phyloP scores from a whole-genome alignment of 1,140 invertebrate species.

The Drosophila eugracilis region DNA sequence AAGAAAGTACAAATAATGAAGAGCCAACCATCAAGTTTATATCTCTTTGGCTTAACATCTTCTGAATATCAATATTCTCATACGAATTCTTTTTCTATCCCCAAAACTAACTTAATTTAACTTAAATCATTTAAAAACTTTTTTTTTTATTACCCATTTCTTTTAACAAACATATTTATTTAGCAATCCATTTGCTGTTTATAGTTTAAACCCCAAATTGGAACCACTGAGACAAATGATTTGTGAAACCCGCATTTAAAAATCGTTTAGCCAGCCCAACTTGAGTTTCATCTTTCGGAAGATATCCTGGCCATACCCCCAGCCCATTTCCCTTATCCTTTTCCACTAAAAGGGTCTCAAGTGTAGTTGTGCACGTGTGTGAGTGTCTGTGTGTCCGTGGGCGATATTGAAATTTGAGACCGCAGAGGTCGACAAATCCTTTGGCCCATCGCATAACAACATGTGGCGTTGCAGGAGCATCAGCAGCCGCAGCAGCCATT shows the following conservation, averaged over 20 bases:
- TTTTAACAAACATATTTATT: not conserved
- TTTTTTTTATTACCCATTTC: no score
- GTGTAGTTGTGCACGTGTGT: slow-evolving; percentile 26
- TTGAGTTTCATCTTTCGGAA: slow-evolving; percentile 3
- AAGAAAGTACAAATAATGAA: no score
- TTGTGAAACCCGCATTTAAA: slow-evolving; percentile 17
- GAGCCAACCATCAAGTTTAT: no score
- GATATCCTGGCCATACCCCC: not conserved
- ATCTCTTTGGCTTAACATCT: no score
- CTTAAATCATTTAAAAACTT: no score
- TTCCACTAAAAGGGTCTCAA: slow-evolving; percentile 42
- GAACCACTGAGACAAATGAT: slow-evolving; percentile 22
- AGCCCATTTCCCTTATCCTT: slow-evolving; percentile 8
- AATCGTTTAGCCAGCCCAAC: slow-evolving; percentile 4
- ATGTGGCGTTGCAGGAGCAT: slow-evolving; percentile 51
- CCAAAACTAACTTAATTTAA: no score
- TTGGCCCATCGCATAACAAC: slow-evolving; percentile 49
- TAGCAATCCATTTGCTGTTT: not conserved
- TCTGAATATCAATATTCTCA: no score
- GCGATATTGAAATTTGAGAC: slow-evolving; percentile 69
- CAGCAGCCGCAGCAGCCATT: slow-evolving; percentile 44
- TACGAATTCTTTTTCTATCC: no score
- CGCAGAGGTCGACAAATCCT: slow-evolving; percentile 50
- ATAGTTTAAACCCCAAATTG: not conserved
- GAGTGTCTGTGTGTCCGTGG: slow-evolving; percentile 42